Evolutionary conservation across 92 coral and sea anemone species (phyloP).

Genomic region (Actinostola sp.): DNA sequence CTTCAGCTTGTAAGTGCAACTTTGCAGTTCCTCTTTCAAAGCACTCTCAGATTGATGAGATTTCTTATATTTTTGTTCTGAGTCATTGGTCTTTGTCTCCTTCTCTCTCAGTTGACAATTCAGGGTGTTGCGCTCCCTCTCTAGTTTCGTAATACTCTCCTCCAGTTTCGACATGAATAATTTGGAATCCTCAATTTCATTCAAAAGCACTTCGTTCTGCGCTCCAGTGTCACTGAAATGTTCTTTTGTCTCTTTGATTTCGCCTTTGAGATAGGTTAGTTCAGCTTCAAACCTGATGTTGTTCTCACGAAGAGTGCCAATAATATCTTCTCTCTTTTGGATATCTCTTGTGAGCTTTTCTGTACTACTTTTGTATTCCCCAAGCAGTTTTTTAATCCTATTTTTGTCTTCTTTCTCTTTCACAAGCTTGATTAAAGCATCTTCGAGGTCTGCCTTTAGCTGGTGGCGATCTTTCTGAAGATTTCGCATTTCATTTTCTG

Average conservation of each 20-base stretch:
- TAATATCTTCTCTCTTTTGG: conserved; percentile 50
- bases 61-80: conserved; percentile 55
- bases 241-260: conserved; percentile 60
- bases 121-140: conserved; percentile 58
- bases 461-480: conserved; percentile 71
- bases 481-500: conserved; percentile 51
- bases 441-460: conserved; percentile 66
- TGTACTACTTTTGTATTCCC: conserved; percentile 53
- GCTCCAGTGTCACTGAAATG: conserved; percentile 42
- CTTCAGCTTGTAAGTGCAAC: conserved; percentile 51
- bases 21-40: conserved; percentile 57
- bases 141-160: conserved; percentile 37
- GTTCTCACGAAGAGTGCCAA: conserved; percentile 59
- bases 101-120: conserved; percentile 50
- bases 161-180: conserved; percentile 46
- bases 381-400: conserved; percentile 57
- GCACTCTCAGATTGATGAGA: conserved; percentile 55
- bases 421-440: conserved; percentile 43
- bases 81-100: conserved; percentile 53
- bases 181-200: conserved; percentile 58
- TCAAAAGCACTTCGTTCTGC: conserved; percentile 33
- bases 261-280: conserved; percentile 49
- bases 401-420: conserved; percentile 64
- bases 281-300: conserved; percentile 60
- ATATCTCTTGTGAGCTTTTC: conserved; percentile 51